Evolutionary conservation across 1,140 invertebrate genomes (phyloP).

Genomic region (Coptotermes formosanus): DNA sequence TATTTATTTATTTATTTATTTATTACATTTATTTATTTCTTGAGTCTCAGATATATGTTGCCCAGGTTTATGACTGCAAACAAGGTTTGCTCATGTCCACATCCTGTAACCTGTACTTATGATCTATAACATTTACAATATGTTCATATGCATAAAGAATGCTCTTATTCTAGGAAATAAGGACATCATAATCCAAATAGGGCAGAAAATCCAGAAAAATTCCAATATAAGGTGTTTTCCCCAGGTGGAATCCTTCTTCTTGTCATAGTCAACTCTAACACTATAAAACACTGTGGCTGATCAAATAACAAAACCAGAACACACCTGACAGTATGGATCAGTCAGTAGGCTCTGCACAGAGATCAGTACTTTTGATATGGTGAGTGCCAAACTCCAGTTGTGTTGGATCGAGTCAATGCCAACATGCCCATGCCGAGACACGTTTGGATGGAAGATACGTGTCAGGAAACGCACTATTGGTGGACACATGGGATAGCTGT

Average conservation of each 20-base stretch:
- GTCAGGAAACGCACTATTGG: slow-evolving; percentile 86
- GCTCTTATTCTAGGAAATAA: too few species aligned
- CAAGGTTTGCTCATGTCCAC: too few species aligned
- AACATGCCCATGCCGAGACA: slow-evolving; percentile 93
- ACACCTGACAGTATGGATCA: slow-evolving; percentile 82
- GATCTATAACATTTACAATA: too few species aligned
- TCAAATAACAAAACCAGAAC: slow-evolving; percentile 30
- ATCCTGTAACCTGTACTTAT: too few species aligned
- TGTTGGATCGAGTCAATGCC: slow-evolving; percentile 94
- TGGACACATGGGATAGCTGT: slow-evolving; percentile 87
- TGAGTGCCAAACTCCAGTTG: slow-evolving; percentile 92
- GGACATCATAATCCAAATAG: not conserved
- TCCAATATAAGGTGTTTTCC: not conserved
- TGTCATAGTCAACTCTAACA: not conserved
- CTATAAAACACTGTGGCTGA: not conserved
- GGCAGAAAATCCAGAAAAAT: not conserved
- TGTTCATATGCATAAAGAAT: too few species aligned
- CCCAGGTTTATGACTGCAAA: not conserved
- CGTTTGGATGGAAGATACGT: slow-evolving; percentile 92
- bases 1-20: too few species aligned
- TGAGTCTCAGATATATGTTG: not conserved
- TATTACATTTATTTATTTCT: too few species aligned
- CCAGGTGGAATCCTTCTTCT: not conserved
- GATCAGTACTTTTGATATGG: slow-evolving; percentile 85
- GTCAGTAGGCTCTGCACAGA: slow-evolving; percentile 90